Evolutionary conservation across 2,797 vertebrate genomes (phyloP).

Genomic region (Poecilia wingei): DNA sequence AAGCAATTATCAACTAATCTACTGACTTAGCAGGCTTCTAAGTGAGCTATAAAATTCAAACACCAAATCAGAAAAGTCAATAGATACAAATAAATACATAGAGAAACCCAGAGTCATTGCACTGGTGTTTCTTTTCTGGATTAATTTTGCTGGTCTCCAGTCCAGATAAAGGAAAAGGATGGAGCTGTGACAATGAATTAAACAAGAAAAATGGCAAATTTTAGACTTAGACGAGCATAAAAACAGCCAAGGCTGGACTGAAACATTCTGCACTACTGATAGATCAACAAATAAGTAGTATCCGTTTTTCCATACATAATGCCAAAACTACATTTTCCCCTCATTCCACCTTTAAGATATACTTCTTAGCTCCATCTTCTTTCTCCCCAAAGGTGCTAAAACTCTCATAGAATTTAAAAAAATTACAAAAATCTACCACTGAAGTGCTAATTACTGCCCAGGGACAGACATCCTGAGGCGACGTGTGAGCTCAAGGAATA

Average conservation of each 20-base stretch:
- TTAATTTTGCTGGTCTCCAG: background rate
- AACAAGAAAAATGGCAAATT: background rate
- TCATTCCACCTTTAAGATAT: background rate
- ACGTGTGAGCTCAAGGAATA: slow-evolving; percentile 12
- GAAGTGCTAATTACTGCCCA: slow-evolving; percentile 54
- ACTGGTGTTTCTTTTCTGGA: background rate
- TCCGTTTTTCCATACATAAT: background rate
- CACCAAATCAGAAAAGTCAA: background rate
- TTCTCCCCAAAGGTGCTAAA: slow-evolving; percentile 32
- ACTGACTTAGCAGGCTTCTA: background rate
- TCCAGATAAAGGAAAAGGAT: background rate
- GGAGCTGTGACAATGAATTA: background rate
- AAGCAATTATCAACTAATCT: background rate
- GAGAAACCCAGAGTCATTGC: background rate
- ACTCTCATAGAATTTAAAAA: slow-evolving; percentile 31
- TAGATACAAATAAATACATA: background rate
- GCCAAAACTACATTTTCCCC: background rate
- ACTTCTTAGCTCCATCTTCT: slow-evolving; percentile 9
- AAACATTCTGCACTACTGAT: background rate
- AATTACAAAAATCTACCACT: slow-evolving; percentile 44
- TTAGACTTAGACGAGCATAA: background rate
- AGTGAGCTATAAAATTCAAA: background rate
- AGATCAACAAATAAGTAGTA: background rate
- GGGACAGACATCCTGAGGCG: slow-evolving; percentile 33
- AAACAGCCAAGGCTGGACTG: background rate